These are phyloP conservation scores for Dipodomys spectabilis DNA, from an alignment of 2,113 vertebrate genomes.

Conservation along the genomic window DNA sequence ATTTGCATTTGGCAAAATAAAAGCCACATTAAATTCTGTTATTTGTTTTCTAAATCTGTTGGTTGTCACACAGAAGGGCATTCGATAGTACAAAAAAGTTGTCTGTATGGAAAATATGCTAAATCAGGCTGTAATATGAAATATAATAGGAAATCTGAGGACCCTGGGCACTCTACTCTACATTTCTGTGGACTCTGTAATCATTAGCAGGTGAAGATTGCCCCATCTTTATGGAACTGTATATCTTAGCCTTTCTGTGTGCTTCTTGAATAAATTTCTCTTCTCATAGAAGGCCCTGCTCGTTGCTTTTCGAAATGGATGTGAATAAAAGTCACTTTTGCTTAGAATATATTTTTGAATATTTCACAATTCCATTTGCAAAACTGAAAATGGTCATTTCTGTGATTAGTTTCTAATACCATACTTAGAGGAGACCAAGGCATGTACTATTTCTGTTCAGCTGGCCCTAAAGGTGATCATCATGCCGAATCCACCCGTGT, in stretches of 20 bases:
- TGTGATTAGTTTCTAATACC: not conserved
- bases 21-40: not conserved
- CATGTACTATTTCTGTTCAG: conserved; percentile 31
- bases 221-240: not conserved
- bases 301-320: conserved; percentile 32
- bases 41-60: not conserved
- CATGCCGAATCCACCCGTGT: conserved; percentile 51
- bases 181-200: not conserved
- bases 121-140: not conserved
- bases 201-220: not conserved
- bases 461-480: conserved; percentile 30
- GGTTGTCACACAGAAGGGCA: not conserved
- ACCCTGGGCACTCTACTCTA: not conserved
- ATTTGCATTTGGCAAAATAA: conserved; percentile 27
- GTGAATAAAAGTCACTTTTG: not conserved
- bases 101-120: not conserved
- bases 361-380: conserved; percentile 17
- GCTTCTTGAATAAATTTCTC: not conserved
- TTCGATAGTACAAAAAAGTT: not conserved
- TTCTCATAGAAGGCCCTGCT: not conserved
- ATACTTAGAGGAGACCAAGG: conserved; percentile 45
- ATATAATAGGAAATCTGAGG: not conserved
- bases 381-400: conserved; percentile 21
- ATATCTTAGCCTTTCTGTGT: not conserved
- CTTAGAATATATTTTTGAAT: conserved; percentile 19